These are phyloP conservation scores for Stenodema calcarata DNA, from an alignment of 2,888 invertebrate species.

Conservation along the genomic window DNA sequence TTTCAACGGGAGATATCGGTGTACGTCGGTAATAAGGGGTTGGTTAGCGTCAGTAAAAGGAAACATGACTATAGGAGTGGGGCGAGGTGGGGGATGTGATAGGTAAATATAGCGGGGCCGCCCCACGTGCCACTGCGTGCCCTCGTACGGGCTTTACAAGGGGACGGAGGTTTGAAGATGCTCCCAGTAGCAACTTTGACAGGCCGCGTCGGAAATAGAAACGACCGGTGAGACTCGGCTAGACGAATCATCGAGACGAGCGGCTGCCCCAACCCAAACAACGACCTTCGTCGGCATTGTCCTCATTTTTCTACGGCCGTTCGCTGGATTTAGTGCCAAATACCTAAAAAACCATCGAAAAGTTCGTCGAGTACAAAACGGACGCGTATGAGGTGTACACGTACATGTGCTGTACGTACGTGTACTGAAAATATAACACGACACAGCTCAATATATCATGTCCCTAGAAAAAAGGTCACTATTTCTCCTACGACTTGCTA, in stretches of 20 bases:
- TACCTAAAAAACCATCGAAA: too few species aligned
- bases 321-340: too few species aligned
- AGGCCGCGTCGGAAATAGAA: constrained; percentile 20
- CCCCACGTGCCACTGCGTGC: neutral
- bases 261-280: constrained; percentile 27
- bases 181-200: neutral
- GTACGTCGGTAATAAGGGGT: neutral
- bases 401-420: too few species aligned
- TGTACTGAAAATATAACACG: too few species aligned
- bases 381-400: too few species aligned
- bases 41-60: neutral
- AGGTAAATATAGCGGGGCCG: neutral
- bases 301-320: neutral
- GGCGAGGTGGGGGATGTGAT: neutral
- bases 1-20: neutral
- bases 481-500: too few species aligned
- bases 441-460: too few species aligned
- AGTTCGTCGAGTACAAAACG: too few species aligned
- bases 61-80: neutral
- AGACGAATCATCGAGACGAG: constrained; percentile 35
- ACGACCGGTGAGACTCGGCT: neutral
- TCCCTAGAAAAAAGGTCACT: too few species aligned
- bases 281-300: constrained; percentile 11
- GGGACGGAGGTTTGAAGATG: neutral
- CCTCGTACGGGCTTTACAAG: neutral